Base-by-base conservation (phyloP, 1,140 invertebrate genomes). In the Asobara japonica region DNA sequence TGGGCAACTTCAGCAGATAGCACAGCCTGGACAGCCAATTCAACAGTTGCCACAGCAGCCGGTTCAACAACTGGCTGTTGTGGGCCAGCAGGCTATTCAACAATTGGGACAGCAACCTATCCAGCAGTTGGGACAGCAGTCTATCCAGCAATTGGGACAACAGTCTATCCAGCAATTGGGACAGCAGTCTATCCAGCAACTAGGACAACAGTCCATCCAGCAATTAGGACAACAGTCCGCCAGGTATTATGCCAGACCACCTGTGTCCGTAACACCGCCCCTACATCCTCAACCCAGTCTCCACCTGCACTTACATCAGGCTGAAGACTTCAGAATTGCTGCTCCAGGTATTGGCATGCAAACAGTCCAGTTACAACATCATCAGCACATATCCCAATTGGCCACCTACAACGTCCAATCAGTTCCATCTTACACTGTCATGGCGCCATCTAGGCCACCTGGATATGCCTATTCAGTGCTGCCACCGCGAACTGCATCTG, bases 251-350 rank as follows among this genome's bases (percentile, higher is more conserved):
- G n/a, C 2, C 41, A 8, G 18, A 16, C 2, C 41, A 2, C 36
- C 20, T 38, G 51, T 3, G 22, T 25, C 27, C 31, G n/a, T 5
- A 31, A 31, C n/a, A 31, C 60, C 25, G 18, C 13, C 77, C 70
- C 7, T 76, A 77, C 16, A 77, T 73, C 20, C 48, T 71, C 38
- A 77, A 76, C n/a, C 74, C 84, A 33, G 27, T 5, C 69, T 60
- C 4, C 84, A 86, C 65, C 79, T 86, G 18, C 86, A 86, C 60
- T 81, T 83, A 1, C 84, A 84, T 65, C 85, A 84, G 36, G 73
- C 81, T 0, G 83, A 85, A 0, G 84, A 85, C 51, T 80, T 84
- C 48, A 83, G 79, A 31, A 51, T 41, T 74, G 25, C 64, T 30
- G 13, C 79, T 74, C 60, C 72, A 22, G 5, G 75, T 29, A 78